Evolutionary conservation across 1,140 invertebrate species (phyloP), one percentile per base, ranked within the genome.

Genomic region (Gonatopus flavifemur): DNA sequence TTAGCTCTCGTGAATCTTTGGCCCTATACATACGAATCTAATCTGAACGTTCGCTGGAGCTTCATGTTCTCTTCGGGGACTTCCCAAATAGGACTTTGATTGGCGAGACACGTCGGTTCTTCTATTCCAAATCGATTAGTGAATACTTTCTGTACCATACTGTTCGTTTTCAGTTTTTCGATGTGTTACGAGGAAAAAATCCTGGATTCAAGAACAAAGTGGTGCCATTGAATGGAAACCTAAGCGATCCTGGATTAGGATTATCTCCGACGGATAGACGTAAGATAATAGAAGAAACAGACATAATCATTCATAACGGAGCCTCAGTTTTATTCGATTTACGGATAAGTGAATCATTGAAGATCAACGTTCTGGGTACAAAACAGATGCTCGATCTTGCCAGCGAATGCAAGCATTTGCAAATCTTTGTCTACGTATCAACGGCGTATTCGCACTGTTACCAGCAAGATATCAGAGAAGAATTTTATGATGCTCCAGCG

Each of bases 281-380:
- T 37, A 66, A 72, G 1, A 60, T 93, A 0, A 69, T 70, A 1
- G 76, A 83, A 21, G 81, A 84, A 61, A 83, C 89, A 37, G 57
- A 67, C 35, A 82, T 96, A 49, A 89, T 97, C 5, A 90, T 96
- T 69, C 93, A 97, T 67, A 89, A 86, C 15, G 94, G 92, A 0
- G 91, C 91, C 1, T 93, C 91, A 1, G 82, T 94, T 1, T 87
- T 88, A 33, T 94, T 96, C 66, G 79, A 84, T 0, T 77, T 84
- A 2, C 80, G 76, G 9, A 84, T 86, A 32, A n/a, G n/a, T n/a
- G n/a, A n/a, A n/a, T n/a, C n/a, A n/a, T n/a, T n/a, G n/a, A n/a
- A n/a, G n/a, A n/a, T n/a, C n/a, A 87, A 88, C 66, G 78, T 82
- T 0, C 59, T 77, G 9, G 82, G 84, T 0, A 86, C 87, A 5